Base-by-base conservation (phyloP, 2,888 invertebrate species). In the Lasiommata megera region DNA sequence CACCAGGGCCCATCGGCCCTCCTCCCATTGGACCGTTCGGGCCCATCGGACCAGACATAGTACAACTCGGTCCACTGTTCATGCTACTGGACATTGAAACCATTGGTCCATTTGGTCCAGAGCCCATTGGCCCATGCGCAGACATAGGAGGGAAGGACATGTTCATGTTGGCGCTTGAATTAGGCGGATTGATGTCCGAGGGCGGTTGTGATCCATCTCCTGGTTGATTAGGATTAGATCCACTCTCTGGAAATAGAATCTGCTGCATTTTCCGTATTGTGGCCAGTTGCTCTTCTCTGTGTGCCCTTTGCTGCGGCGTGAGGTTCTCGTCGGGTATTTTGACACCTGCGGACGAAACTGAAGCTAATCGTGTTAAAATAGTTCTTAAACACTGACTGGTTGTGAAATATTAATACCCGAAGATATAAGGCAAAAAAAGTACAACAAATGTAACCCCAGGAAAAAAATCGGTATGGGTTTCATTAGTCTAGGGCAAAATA, bases 291-390 rank as follows among this genome's bases (percentile, higher is more conserved):
- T 97, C 97, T 84, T 98, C 98, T 60, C 99, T 93, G 79, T 98
- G 97, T 64, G 97, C 97, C 55, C 97, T 93, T 81, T 99, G 98
- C 80, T 98, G 97, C 34, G 98, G 98, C 54, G 99, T 99, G 70
- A 99, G 91, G 86, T 98, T 98, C 88, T 98, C 98, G 86, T 97
- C 97, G 69, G 97, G 97, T 75, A 98, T 96, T 93, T 98, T 97
- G 46, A 97, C 96, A 68, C 95, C 94, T 92, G 82, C 65, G 61
- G 69, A 67, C 40, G 68, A 68, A 38, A 64, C 68, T 68, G 41
- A 54, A 61, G 61, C 65, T 62, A 62, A 66, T 66, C 69, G 63
- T 65, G 40, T 40, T 56, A 62, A 60, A 62, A 62, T 56, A 18
- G 61, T 62, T 62, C 63, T 61, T 57, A 47, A 51, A 59, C 55